Percentiles rank a stretch among this genome's conserved stretches.
Evolutionary conservation across 2,113 vertebrate genomes (phyloP).

Genomic region (Choloepus hoffmanni): DNA sequence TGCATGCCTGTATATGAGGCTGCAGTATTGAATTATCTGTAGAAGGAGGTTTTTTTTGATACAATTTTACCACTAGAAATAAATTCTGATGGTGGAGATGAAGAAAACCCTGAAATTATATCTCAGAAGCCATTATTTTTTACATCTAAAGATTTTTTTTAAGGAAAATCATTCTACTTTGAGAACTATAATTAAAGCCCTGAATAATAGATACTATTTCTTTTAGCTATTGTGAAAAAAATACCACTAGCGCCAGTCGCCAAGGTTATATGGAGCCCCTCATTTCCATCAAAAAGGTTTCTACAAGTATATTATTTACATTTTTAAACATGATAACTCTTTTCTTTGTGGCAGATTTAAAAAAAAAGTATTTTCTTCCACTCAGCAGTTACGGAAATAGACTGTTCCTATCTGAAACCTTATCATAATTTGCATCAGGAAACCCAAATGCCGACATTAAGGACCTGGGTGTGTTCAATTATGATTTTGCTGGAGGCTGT

Average conservation of each 20-base stretch:
- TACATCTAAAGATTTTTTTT: slow-evolving; percentile 74
- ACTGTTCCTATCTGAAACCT: slow-evolving; percentile 84
- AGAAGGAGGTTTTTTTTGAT: slow-evolving; percentile 48
- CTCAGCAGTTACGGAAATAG: slow-evolving; percentile 84
- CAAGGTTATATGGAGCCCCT: slow-evolving; percentile 84
- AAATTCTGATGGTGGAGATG: slow-evolving; percentile 59
- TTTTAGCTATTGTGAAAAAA: slow-evolving; percentile 81
- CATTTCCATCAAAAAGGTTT: slow-evolving; percentile 87
- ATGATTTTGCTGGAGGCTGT: slow-evolving; percentile 86
- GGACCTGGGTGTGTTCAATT: slow-evolving; percentile 87
- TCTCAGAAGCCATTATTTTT: slow-evolving; percentile 82
- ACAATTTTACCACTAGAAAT: slow-evolving; percentile 73
- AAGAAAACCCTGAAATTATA: slow-evolving; percentile 81
- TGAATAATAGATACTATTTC: slow-evolving; percentile 82
- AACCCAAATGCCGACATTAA: slow-evolving; percentile 81
- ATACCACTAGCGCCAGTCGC: slow-evolving; percentile 65
- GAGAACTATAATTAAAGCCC: slow-evolving; percentile 86
- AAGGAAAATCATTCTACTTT: slow-evolving; percentile 84
- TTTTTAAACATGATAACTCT: slow-evolving; percentile 86
- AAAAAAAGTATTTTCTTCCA: slow-evolving; percentile 60
- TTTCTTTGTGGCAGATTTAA: slow-evolving; percentile 82
- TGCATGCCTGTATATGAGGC: slow-evolving; percentile 57
- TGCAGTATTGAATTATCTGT: slow-evolving; percentile 24
- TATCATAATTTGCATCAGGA: slow-evolving; percentile 85
- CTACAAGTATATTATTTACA: slow-evolving; percentile 88